A percentile compares a stretch with the other conserved stretches of the same genome.
Evolutionary conservation across 2,888 invertebrate species (phyloP).

Genomic region (Callyntrura guangdongensis): DNA sequence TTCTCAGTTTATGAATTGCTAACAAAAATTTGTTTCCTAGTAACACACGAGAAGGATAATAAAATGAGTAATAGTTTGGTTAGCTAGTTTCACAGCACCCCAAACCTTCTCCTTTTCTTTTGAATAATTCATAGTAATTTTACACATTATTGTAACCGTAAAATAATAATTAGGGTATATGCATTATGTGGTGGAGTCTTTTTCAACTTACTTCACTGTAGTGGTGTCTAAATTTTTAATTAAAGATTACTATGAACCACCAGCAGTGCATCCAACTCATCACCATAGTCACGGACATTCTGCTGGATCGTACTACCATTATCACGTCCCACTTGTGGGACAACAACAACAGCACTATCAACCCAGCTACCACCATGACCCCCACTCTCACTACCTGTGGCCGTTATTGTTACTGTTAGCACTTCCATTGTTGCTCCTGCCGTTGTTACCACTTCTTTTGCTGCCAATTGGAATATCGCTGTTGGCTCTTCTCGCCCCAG

Average conservation of each 20-base stretch:
- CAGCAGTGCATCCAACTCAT: slow-evolving; percentile 78
- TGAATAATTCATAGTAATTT: background rate
- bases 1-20: no score
- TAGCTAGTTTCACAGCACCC: no score
- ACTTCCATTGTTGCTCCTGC: slow-evolving; percentile 81
- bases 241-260: slow-evolving; percentile 79
- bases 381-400: slow-evolving; percentile 76
- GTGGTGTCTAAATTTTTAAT: slow-evolving; percentile 77
- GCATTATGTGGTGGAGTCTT: background rate
- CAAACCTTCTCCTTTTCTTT: background rate
- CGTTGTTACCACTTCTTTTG: slow-evolving; percentile 81
- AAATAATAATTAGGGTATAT: background rate
- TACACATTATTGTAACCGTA: no score
- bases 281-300: slow-evolving; percentile 77
- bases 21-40: no score
- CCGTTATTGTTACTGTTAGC: slow-evolving; percentile 80
- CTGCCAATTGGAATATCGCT: slow-evolving; percentile 82
- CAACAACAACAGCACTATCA: slow-evolving; percentile 80
- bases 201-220: slow-evolving; percentile 60
- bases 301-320: slow-evolving; percentile 84
- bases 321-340: slow-evolving; percentile 84
- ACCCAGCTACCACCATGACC: slow-evolving; percentile 67
- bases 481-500: slow-evolving; percentile 82
- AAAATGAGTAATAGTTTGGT: no score
- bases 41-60: no score